phyloP scores from a whole-genome alignment of 1,140 invertebrate species.

The Aphidius ervi region DNA sequence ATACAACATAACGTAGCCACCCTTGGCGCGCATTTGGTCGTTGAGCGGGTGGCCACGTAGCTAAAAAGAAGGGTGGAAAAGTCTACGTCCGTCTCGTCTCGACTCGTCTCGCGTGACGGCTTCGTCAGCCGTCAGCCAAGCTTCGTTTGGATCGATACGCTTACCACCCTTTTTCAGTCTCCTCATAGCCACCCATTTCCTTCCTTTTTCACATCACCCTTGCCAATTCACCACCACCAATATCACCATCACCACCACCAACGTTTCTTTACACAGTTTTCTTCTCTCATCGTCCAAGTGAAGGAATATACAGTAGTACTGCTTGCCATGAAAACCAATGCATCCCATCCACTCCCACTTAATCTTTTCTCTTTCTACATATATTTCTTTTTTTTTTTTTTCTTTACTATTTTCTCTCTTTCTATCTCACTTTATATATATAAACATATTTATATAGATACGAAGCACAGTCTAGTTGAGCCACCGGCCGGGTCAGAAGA shows the following conservation, averaged over 20 bases:
- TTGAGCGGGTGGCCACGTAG: background rate
- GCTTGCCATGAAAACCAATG: slow-evolving; percentile 35
- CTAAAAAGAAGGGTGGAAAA: slow-evolving; percentile 21
- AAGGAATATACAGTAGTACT: background rate
- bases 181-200: slow-evolving; percentile 24
- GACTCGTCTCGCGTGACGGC: slow-evolving; percentile 54
- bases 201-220: slow-evolving; percentile 23
- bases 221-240: slow-evolving; percentile 21
- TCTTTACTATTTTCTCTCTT: slow-evolving; percentile 2
- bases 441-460: no score
- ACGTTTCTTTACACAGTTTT: background rate
- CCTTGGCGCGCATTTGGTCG: background rate
- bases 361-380: slow-evolving; percentile 21
- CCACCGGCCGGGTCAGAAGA: slow-evolving; percentile 54
- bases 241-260: slow-evolving; percentile 16
- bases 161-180: slow-evolving; percentile 38
- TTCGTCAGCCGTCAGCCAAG: slow-evolving; percentile 54
- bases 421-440: slow-evolving; percentile 38
- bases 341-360: slow-evolving; percentile 30
- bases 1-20: no score
- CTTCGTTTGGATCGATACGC: slow-evolving; percentile 51
- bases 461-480: slow-evolving; percentile 42
- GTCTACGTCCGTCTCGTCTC: slow-evolving; percentile 46
- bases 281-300: slow-evolving; percentile 1
- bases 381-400: slow-evolving; percentile 16